Conservation (phyloP, 2,113 vertebrate species). For the Tachysurus vachellii region DNA sequence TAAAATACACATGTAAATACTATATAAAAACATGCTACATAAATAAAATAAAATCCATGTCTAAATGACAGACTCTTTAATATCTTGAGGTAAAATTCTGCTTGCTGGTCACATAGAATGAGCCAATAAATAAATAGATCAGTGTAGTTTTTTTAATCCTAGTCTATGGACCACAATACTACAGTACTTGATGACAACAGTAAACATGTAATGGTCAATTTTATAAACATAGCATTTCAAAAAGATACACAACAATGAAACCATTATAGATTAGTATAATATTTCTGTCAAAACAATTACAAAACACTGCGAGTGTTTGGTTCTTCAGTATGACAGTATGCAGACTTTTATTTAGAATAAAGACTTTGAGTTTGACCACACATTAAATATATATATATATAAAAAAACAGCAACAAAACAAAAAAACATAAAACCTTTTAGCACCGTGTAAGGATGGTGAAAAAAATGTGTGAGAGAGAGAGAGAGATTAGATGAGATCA, state of each 20-base stretch:
- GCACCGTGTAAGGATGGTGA: slow-evolving; percentile 66
- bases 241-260: slow-evolving; percentile 61
- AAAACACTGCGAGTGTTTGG: slow-evolving; percentile 46
- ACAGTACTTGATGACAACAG: neutral
- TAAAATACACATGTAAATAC: slow-evolving; percentile 24
- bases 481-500: slow-evolving; percentile 28
- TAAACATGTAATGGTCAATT: slow-evolving; percentile 41
- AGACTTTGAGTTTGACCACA: slow-evolving; percentile 64
- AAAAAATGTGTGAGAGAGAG: slow-evolving; percentile 10
- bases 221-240: slow-evolving; percentile 59
- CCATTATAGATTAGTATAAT: slow-evolving; percentile 63
- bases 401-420: too few relatives aligned
- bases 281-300: slow-evolving; percentile 56
- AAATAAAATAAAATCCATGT: neutral
- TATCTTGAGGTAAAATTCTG: slow-evolving; percentile 6
- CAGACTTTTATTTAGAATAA: slow-evolving; percentile 5
- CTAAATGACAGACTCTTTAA: slow-evolving; percentile 2
- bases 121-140: slow-evolving; percentile 1
- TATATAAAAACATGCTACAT: slow-evolving; percentile 7
- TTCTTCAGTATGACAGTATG: slow-evolving; percentile 37
- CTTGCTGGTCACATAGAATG: neutral
- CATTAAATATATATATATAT: slow-evolving; percentile 56
- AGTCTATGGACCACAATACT: neutral
- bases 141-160: neutral
- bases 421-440: slow-evolving; percentile 59